Percentiles rank a stretch among this genome's conserved stretches.
Conservation (phyloP, 2,888 invertebrate species). For the Auanema sp. region DNA sequence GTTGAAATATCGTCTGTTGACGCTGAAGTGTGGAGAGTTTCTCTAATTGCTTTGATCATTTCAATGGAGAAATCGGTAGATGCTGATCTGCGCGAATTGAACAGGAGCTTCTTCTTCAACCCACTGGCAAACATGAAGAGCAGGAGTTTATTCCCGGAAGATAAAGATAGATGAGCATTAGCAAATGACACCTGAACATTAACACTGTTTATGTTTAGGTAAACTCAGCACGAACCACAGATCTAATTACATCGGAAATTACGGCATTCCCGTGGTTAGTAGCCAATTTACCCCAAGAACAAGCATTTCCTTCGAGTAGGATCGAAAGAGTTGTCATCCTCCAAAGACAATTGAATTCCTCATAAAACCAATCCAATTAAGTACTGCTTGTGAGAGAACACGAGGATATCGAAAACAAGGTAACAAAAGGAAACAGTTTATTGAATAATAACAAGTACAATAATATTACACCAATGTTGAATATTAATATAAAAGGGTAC, state of each 20-base stretch:
- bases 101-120: conserved; percentile 32
- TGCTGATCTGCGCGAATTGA: conserved; percentile 26
- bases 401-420: too few species aligned
- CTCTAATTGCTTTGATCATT: conserved; percentile 22
- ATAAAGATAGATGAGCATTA: conserved; percentile 35
- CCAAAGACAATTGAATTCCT: too few species aligned
- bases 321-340: conserved; percentile 39
- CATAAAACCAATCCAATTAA: too few species aligned
- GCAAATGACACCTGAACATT: conserved; percentile 34
- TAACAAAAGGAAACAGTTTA: too few species aligned
- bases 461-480: too few species aligned
- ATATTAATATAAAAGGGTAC: too few species aligned
- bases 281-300: conserved; percentile 39
- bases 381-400: too few species aligned
- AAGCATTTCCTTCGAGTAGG: conserved; percentile 32
- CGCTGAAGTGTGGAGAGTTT: conserved; percentile 17
- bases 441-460: too few species aligned
- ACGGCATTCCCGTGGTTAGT: conserved; percentile 25
- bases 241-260: conserved; percentile 27
- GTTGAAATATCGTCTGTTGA: conserved; percentile 14
- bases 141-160: conserved; percentile 35
- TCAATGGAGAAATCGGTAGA: conserved; percentile 26
- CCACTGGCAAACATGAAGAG: conserved; percentile 35
- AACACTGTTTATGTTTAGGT: background rate
- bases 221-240: conserved; percentile 10